Evolutionary conservation across 1,140 invertebrate species (phyloP).

Genomic region (Drosophila murphyi): DNA sequence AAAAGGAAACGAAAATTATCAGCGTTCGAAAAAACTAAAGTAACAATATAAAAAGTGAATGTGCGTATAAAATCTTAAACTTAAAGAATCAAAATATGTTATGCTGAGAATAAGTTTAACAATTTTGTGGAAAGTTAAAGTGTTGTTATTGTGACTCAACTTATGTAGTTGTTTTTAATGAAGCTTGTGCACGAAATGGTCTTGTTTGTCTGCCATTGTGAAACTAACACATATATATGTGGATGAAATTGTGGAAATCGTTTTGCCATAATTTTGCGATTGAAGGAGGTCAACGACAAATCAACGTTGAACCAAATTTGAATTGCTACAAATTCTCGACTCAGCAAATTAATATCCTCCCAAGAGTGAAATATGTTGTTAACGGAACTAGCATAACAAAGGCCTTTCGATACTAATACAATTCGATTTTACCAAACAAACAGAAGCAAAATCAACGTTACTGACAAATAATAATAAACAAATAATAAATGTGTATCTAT

Average conservation of each 20-base stretch:
- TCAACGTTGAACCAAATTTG: conserved; percentile 40
- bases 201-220: conserved; percentile 47
- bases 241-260: conserved; percentile 56
- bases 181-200: conserved; percentile 50
- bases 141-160: conserved; percentile 27
- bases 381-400: conserved; percentile 25
- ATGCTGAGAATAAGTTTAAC: neutral
- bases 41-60: neutral
- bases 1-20: neutral
- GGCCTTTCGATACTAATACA: conserved; percentile 7
- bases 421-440: conserved; percentile 22
- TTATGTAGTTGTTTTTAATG: conserved; percentile 41
- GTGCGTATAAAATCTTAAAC: neutral
- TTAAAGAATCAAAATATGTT: neutral
- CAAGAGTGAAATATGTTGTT: conserved; percentile 10
- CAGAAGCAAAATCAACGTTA: conserved; percentile 24
- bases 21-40: conserved; percentile 5
- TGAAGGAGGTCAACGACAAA: conserved; percentile 42
- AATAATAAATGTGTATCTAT: neutral
- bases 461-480: conserved; percentile 38
- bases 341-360: conserved; percentile 51
- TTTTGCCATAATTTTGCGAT: conserved; percentile 55
- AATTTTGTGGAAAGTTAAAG: conserved; percentile 18
- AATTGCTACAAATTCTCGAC: conserved; percentile 37
- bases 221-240: neutral